These are phyloP conservation scores for Pomatorhinus ruficollis DNA, from an alignment of 2,113 vertebrate species.

Conservation along the genomic window DNA sequence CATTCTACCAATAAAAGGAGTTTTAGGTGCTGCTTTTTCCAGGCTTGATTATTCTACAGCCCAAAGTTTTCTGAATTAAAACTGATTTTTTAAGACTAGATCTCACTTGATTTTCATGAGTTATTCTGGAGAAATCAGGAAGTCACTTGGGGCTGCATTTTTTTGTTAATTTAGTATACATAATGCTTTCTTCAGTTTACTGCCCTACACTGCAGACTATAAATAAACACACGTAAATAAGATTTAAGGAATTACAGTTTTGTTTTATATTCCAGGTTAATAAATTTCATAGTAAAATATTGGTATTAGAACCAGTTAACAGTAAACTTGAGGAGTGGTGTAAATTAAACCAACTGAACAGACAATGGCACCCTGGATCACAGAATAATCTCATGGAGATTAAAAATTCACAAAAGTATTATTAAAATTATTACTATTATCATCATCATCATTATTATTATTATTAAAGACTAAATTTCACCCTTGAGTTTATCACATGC, in stretches of 20 bases:
- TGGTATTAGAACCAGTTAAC: slow-evolving; percentile 36
- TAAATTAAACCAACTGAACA: slow-evolving; percentile 58
- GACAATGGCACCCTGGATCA: slow-evolving; percentile 77
- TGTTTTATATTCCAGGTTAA: slow-evolving; percentile 49
- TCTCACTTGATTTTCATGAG: background rate
- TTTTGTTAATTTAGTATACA: slow-evolving; percentile 27
- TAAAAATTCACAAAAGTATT: slow-evolving; percentile 67
- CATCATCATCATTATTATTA: background rate
- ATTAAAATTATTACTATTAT: slow-evolving; percentile 62
- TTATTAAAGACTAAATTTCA: slow-evolving; percentile 54
- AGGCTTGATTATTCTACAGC: slow-evolving; percentile 38
- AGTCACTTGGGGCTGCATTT: background rate
- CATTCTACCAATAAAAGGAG: slow-evolving; percentile 56
- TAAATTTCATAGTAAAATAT: slow-evolving; percentile 38
- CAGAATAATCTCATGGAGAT: slow-evolving; percentile 79
- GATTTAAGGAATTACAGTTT: background rate
- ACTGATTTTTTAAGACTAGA: background rate
- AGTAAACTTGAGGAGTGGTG: slow-evolving; percentile 57
- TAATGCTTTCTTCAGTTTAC: slow-evolving; percentile 28
- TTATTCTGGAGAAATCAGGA: background rate
- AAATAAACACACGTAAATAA: slow-evolving; percentile 72
- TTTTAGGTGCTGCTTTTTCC: slow-evolving; percentile 34
- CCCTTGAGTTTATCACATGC: slow-evolving; percentile 59
- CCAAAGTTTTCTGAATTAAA: slow-evolving; percentile 37
- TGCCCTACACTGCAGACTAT: slow-evolving; percentile 9